These are phyloP conservation scores for Oceanodroma tethys DNA, from an alignment of 2,113 vertebrate species.

Conservation along the genomic window DNA sequence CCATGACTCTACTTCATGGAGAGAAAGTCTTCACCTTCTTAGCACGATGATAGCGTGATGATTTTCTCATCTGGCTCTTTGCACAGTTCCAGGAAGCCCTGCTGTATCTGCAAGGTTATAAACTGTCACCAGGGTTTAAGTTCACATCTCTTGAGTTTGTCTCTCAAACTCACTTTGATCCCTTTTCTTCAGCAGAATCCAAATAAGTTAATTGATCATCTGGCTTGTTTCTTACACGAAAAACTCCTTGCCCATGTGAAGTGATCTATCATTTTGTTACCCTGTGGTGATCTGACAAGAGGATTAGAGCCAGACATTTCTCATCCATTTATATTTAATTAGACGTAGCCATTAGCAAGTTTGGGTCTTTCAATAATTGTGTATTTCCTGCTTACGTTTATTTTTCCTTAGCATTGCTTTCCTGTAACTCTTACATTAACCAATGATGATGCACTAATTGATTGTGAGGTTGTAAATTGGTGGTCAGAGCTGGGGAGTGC, in stretches of 20 bases:
- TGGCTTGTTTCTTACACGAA: neutral
- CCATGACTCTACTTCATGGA: neutral
- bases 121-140: neutral
- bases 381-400: neutral
- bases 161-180: neutral
- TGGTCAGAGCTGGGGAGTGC: neutral
- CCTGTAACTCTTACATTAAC: slow-evolving; percentile 36
- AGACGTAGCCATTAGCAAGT: slow-evolving; percentile 16
- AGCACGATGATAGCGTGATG: neutral
- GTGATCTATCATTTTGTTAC: neutral
- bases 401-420: slow-evolving; percentile 8
- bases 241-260: neutral
- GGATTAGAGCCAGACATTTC: slow-evolving; percentile 1
- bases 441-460: neutral
- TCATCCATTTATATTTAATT: slow-evolving; percentile 53
- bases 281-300: neutral
- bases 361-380: neutral
- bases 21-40: neutral
- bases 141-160: neutral
- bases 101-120: neutral
- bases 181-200: neutral
- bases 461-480: neutral
- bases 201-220: neutral
- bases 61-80: neutral
- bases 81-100: neutral